Percentiles rank a stretch among this genome's conserved stretches.
These are phyloP conservation scores for Spinus olivaceus DNA, from an alignment of 2,797 vertebrate genomes.

Conservation along the genomic window DNA sequence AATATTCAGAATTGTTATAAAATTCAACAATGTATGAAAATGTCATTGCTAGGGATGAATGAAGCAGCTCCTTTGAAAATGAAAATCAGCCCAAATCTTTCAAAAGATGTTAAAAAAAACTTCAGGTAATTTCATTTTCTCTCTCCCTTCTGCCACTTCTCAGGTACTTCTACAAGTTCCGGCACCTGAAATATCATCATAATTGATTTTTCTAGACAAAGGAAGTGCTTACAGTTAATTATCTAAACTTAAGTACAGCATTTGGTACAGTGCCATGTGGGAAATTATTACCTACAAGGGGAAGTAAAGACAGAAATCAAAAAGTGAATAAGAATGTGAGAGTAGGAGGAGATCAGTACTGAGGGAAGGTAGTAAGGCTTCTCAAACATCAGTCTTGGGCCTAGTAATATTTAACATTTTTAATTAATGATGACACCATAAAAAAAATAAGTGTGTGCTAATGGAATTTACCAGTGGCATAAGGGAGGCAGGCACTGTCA, in stretches of 20 bases:
- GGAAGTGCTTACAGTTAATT: conserved; percentile 32
- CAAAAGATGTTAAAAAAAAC: not conserved
- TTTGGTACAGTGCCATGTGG: not conserved
- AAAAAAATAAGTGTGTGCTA: not conserved
- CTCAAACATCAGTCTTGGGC: not conserved
- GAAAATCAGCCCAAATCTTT: not conserved
- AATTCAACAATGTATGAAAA: conserved; percentile 53
- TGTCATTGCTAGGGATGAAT: conserved; percentile 34
- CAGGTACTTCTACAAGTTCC: not conserved
- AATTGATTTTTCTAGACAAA: conserved; percentile 53
- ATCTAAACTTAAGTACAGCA: not conserved
- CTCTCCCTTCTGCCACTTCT: not conserved
- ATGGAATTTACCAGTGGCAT: conserved; percentile 25
- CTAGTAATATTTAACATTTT: not conserved
- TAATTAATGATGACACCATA: not conserved
- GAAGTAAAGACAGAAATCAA: not conserved
- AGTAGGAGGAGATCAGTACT: not conserved
- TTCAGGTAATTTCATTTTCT: not conserved
- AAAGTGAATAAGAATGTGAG: not conserved
- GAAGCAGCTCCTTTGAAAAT: conserved; percentile 7
- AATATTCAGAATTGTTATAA: conserved; percentile 40
- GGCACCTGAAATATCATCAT: not conserved
- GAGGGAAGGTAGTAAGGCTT: not conserved
- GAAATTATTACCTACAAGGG: conserved; percentile 16
- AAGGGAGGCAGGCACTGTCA: conserved; percentile 22